Evolutionary conservation across 1,140 invertebrate species (phyloP), one percentile per base, ranked within the genome.

Genomic region (Maconellicoccus hirsutus): DNA sequence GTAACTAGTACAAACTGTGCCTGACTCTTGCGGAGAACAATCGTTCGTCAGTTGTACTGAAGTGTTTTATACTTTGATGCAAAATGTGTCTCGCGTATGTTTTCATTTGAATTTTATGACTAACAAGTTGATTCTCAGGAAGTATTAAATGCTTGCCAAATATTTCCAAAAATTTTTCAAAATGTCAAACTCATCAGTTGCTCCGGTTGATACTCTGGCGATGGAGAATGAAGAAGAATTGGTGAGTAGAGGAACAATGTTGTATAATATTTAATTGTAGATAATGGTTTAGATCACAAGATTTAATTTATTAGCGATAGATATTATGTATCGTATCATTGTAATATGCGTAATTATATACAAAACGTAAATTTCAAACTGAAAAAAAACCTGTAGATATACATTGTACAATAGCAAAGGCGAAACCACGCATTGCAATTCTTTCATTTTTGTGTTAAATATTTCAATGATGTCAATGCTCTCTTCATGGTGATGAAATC

Each of bases 171-270:
- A 19, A 3, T 26, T 66, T 10, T 66, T 19, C 8, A 66, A 66
- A 10, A 66, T 66, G 61, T 66, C 61, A 4, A 26, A 26, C 25
- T 66, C 61, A 23, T 66, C 61, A 14, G 61, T 66, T 66, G 61
- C 61, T 2, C 61, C 61, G 10, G 61, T 66, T 2, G 61, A 66
- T 23, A 66, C 61, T 12, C 16, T 66, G 22, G 61, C 21, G 8
- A 16, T 23, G 10, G 61, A 66, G 16, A 66, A 66, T 26, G 22
- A 66, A 66, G 61, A 12, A 4, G 61, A 66, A 26, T 23, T 66
- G 4, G 61, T 66, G 19, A 66, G 61, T 66, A 23, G 10, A 59
- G n/a, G 12, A 33, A n/a, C n/a, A n/a, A n/a, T n/a, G n/a, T 33
- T 33, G 12, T 33, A 12, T 33, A 12, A 12, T 6, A 6, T 33